phyloP scores from a whole-genome alignment of 2,797 vertebrate species.

The Hapalemur alaotrensis region DNA sequence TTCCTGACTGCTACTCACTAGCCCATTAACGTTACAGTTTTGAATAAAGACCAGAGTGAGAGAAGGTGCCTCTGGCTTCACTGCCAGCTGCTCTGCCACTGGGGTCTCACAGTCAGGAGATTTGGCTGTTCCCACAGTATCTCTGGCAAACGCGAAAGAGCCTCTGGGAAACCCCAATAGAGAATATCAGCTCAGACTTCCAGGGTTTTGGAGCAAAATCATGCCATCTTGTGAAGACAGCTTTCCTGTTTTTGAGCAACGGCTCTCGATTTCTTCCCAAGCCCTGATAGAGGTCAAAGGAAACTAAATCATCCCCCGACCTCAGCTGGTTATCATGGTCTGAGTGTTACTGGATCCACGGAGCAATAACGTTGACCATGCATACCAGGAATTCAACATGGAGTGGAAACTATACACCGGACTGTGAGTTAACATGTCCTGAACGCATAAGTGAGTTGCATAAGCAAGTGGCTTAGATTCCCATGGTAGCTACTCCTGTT shows the following conservation, averaged over 20 bases:
- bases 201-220: not conserved
- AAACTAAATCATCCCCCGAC: not conserved
- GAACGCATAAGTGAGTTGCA: not conserved
- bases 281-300: not conserved
- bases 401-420: not conserved
- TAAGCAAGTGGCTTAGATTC: not conserved
- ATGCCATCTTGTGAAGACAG: not conserved
- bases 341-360: not conserved
- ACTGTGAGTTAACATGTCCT: not conserved
- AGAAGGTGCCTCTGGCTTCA: not conserved
- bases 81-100: not conserved
- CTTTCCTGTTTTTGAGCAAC: not conserved
- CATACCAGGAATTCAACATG: not conserved
- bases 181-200: not conserved
- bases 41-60: not conserved
- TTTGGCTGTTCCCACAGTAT: not conserved
- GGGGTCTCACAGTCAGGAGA: not conserved
- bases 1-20: not conserved
- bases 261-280: not conserved
- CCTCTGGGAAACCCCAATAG: not conserved
- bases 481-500: not conserved
- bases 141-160: not conserved
- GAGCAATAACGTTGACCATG: not conserved
- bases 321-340: not conserved
- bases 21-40: not conserved